Conservation (phyloP, 2,888 invertebrate genomes). For the Saturnia pavonia region DNA sequence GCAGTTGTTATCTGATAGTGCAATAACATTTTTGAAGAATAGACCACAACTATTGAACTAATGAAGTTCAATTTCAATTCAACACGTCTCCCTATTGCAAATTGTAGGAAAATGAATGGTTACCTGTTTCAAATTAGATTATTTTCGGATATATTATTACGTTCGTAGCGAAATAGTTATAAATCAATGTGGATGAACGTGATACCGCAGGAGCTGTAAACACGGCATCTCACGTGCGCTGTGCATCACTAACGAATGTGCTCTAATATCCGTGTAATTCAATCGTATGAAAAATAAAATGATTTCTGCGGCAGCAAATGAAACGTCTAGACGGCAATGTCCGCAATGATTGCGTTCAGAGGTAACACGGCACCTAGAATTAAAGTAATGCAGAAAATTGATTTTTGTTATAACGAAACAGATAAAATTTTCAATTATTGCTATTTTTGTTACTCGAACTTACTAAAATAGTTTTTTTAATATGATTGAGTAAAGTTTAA, state of each 20-base stretch:
- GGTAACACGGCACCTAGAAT: constrained; percentile 33
- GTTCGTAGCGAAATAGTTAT: constrained; percentile 30
- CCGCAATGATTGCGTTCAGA: constrained; percentile 36
- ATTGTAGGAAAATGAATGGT: constrained; percentile 5
- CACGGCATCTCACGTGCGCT: constrained; percentile 47
- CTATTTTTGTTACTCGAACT: not conserved
- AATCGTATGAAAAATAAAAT: constrained; percentile 48
- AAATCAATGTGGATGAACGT: constrained; percentile 42
- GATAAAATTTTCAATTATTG: constrained; percentile 15
- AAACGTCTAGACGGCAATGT: constrained; percentile 36
- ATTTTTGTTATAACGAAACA: constrained; percentile 23
- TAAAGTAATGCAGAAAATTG: constrained; percentile 31
- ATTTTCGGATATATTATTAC: constrained; percentile 28
- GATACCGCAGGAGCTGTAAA: constrained; percentile 35
- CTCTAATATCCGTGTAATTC: constrained; percentile 65
- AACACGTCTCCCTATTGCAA: constrained; percentile 13
- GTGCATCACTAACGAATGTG: constrained; percentile 51
- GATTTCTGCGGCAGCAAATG: constrained; percentile 41
- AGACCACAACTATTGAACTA: not conserved
- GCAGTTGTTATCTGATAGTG: no score
- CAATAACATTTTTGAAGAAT: not conserved
- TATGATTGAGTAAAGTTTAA: no score
- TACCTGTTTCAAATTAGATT: constrained; percentile 19
- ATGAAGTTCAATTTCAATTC: constrained; percentile 23
- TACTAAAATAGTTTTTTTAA: no score